These are phyloP conservation scores for Parapsyche elsis DNA, from an alignment of 1,140 invertebrate genomes.

Conservation along the genomic window DNA sequence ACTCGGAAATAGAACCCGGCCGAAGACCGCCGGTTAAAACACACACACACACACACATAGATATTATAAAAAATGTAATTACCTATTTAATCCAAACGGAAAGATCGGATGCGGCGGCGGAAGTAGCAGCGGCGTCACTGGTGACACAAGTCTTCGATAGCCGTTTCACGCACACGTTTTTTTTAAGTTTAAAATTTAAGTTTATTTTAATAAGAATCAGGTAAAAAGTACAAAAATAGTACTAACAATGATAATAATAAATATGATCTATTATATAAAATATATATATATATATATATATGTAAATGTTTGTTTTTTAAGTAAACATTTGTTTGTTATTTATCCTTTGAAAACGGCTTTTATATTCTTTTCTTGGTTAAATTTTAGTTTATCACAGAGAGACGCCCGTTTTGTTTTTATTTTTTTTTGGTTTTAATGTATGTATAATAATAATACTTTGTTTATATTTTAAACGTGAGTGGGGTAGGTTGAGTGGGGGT, in stretches of 20 bases:
- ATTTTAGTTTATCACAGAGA: background rate
- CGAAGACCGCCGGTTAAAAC: background rate
- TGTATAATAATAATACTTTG: too few species aligned
- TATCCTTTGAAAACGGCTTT: background rate
- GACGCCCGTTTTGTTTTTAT: background rate
- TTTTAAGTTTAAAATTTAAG: background rate
- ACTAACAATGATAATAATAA: conserved; percentile 19
- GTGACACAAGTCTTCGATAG: background rate
- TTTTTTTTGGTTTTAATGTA: too few species aligned
- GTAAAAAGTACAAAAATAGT: conserved; percentile 45
- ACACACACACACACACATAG: conserved; percentile 5
- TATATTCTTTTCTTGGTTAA: background rate
- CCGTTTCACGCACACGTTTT: conserved; percentile 2
- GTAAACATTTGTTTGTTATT: background rate
- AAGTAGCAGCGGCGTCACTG: background rate
- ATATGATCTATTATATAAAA: background rate
- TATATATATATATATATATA: background rate
- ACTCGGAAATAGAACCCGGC: conserved; percentile 32
- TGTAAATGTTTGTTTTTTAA: background rate
- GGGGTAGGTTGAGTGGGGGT: background rate
- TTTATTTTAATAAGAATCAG: conserved; percentile 16
- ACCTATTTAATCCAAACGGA: conserved; percentile 31
- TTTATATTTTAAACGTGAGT: background rate
- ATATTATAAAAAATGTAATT: conserved; percentile 17
- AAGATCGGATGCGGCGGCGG: background rate